Conservation (phyloP, 2,888 invertebrate species). For the Helobdella robusta region DNA sequence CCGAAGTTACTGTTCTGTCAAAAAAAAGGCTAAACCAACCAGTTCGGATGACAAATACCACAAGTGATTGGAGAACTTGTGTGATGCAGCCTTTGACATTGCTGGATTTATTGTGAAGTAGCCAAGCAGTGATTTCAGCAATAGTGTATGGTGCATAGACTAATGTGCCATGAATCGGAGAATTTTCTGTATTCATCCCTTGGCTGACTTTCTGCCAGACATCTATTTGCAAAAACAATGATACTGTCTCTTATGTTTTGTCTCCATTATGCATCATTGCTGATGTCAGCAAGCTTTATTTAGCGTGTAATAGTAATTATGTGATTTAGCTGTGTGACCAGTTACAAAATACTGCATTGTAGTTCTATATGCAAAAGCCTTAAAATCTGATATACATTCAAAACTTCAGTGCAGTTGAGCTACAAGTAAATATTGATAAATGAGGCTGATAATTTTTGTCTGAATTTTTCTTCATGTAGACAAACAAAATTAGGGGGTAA, state of each 20-base stretch:
- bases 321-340: too few species aligned
- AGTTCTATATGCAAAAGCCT: too few species aligned
- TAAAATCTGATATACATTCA: too few species aligned
- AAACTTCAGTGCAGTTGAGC: not conserved
- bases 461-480: not conserved
- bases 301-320: too few species aligned
- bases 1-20: slow-evolving; percentile 12
- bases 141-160: slow-evolving; percentile 19
- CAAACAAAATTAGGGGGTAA: not conserved
- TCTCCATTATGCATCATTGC: too few species aligned
- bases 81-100: slow-evolving; percentile 1
- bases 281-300: too few species aligned
- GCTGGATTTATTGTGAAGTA: not conserved
- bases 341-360: too few species aligned
- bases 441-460: not conserved
- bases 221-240: too few species aligned
- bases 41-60: slow-evolving; percentile 20
- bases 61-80: slow-evolving; percentile 17
- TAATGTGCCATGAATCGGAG: slow-evolving; percentile 19
- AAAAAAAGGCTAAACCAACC: slow-evolving; percentile 16
- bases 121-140: slow-evolving; percentile 11
- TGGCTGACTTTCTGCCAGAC: too few species aligned
- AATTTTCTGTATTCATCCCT: too few species aligned
- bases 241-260: too few species aligned
- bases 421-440: not conserved